Evolutionary conservation across 92 coral and sea anemone species (phyloP), one percentile per base, ranked within the genome.

Genomic region (Umimayanthus chanpuru): DNA sequence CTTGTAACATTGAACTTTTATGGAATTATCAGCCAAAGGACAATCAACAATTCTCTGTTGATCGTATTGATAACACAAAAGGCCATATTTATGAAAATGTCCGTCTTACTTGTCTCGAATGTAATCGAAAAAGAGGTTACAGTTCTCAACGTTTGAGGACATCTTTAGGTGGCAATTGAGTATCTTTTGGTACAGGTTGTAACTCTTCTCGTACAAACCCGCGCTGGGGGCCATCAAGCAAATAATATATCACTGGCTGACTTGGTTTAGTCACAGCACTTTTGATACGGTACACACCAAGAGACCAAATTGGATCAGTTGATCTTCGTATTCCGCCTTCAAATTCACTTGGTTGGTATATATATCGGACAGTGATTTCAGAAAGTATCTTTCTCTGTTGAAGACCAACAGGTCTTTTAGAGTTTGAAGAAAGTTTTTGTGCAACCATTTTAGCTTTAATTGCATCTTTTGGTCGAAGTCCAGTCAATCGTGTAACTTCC

Each of bases 221-320:
- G n/a, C n/a, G 26, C 16, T 9, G 5, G 9, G 82, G 67, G 12
- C 82, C 38, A 41, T 78, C 38, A 2, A 26, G 38, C 18, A n/a
- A 47, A 38, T 78, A 78, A 53, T 49, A 78, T 6, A 78, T 1
- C 39, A 78, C 66, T 2, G 66, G 82, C 40, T 78, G 32, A 11
- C 14, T 65, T 9, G 82, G 66, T 20, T 78, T 49, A 2, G 67
- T n/a, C n/a, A n/a, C n/a, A n/a, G n/a, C n/a, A n/a, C n/a, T n/a
- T n/a, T n/a, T n/a, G n/a, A n/a, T n/a, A 3, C n/a, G 20, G 36
- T 47, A 78, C 18, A 47, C 66, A 2, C 12, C 18, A 2, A 49
- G 66, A 4, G 82, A 78, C 82, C 82, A 78, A 21, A 78, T 14
- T 18, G 82, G 82, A 9, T 78, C 82, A 26, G 82, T 78, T 18